Evolutionary conservation across 2,888 invertebrate genomes (phyloP).

Genomic region (Yponomeuta cagnagella): DNA sequence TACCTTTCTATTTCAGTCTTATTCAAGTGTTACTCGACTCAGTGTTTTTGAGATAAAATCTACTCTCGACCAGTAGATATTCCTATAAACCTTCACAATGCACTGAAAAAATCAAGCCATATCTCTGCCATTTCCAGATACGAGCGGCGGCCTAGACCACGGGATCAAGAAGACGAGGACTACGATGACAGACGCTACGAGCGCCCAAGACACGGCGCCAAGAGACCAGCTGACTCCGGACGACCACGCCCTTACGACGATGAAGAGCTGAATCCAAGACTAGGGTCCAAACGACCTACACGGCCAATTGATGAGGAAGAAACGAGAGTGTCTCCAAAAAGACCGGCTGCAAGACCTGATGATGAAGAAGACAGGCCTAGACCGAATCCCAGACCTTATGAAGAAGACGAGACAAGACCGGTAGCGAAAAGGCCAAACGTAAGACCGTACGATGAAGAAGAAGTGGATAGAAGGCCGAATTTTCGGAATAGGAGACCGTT

Average conservation of each 20-base stretch:
- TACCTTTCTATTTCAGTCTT: no score
- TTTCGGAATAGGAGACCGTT: slow-evolving; percentile 29
- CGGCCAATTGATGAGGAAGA: slow-evolving; percentile 17
- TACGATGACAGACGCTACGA: slow-evolving; percentile 56
- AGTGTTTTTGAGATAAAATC: no score
- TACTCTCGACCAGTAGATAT: no score
- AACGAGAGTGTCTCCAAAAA: slow-evolving; percentile 15
- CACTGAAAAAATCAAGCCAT: not conserved
- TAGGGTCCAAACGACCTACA: slow-evolving; percentile 48
- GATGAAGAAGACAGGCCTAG: slow-evolving; percentile 4
- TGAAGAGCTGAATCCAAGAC: slow-evolving; percentile 26
- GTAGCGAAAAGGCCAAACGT: slow-evolving; percentile 45
- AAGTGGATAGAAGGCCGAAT: slow-evolving; percentile 35
- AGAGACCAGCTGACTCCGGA: slow-evolving; percentile 32
- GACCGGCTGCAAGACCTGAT: not conserved
- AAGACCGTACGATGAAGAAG: slow-evolving; percentile 54
- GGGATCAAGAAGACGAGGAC: slow-evolving; percentile 63
- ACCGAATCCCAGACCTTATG: slow-evolving; percentile 36
- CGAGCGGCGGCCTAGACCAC: slow-evolving; percentile 35
- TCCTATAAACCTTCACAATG: no score
- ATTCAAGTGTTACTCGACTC: no score
- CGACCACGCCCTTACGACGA: slow-evolving; percentile 38
- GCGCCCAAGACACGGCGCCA: slow-evolving; percentile 45
- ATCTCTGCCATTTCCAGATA: slow-evolving; percentile 45
- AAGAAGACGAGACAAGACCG: slow-evolving; percentile 38